Base-by-base conservation (phyloP, 2,113 vertebrate genomes). In the Ptilorrhoa leucosticta region DNA sequence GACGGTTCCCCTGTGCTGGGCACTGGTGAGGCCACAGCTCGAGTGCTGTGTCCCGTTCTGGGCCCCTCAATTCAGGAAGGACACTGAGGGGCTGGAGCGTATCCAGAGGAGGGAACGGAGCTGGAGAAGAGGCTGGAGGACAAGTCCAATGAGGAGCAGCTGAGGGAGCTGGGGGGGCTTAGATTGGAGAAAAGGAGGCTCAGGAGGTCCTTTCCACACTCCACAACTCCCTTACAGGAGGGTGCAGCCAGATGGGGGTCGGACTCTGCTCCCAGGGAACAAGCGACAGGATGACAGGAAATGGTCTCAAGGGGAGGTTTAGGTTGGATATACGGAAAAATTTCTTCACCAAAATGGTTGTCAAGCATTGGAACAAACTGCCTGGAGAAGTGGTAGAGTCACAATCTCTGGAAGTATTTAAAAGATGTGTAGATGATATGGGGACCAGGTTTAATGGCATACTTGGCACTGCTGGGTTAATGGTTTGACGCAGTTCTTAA, bases 11-110 rank as follows among this genome's bases (percentile, higher is more conserved):
- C 5, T 48, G 61, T n/a, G 28, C 60, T 61, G 8, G 15, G 40
- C 45, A 42, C 1, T 0, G 4, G 3, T n/a, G 40, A 7, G 6
- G 40, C 13, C 2, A 0, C 48, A 35, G 4, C 42, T 35, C 0
- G 0, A 44, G 11, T 19, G 28, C 48, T 50, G 39, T 12, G n/a
- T n/a, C 17, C 53, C 61, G 5, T 9, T 42, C 3, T 57, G 44
- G 28, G 50, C 15, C 10, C 14, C 28, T 53, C 6, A 24, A 1
- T 18, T n/a, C 9, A 24, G n/a, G 11, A 64, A 42, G 8, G 40
- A 8, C 42, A 18, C 0, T 8, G 35, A 50, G 12, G 58, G 15
- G 18, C 44, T 3, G 2, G 18, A 57, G 18, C 0, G 1, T 57
- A 27, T 35, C 15, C 50, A 35, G 27, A 37, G 15, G 6, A 58